A percentile compares a stretch with the other conserved stretches of the same genome.
Conservation (phyloP, 2,113 vertebrate species). For the Xenotilapia caudafasciata region DNA sequence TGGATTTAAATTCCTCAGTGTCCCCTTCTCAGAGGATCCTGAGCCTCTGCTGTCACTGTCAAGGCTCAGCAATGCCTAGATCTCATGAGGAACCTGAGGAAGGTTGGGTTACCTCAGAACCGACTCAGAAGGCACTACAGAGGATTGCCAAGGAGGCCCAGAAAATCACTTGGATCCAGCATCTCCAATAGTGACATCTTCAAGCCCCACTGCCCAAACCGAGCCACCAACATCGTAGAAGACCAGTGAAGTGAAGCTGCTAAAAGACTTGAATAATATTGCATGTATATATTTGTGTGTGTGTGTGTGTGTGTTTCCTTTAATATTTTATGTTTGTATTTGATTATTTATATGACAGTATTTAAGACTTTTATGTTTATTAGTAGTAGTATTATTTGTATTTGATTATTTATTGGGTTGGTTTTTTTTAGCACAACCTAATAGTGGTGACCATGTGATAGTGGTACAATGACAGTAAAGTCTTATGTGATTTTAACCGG, state of each 20-base stretch:
- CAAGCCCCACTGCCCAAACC: neutral
- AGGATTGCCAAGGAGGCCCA: neutral
- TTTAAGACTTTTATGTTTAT: neutral
- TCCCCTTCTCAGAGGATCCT: neutral
- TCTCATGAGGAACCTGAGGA: neutral
- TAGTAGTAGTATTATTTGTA: neutral
- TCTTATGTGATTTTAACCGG: neutral
- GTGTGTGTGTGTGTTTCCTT: neutral
- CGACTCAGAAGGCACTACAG: neutral
- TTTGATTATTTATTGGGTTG: neutral
- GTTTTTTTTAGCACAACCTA: neutral
- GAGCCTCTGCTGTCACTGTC: neutral
- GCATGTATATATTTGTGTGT: neutral
- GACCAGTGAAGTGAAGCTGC: neutral
- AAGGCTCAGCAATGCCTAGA: neutral
- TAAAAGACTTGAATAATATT: neutral
- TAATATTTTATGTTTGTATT: neutral
- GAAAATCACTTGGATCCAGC: neutral
- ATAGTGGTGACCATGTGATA: neutral
- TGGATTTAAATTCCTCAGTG: neutral
- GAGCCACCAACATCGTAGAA: neutral
- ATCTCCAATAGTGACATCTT: neutral
- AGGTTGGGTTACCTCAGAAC: neutral
- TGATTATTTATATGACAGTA: neutral
- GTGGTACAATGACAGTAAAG: neutral